Conservation (phyloP, 2,113 vertebrate species). For the Macquaria ambigua region DNA sequence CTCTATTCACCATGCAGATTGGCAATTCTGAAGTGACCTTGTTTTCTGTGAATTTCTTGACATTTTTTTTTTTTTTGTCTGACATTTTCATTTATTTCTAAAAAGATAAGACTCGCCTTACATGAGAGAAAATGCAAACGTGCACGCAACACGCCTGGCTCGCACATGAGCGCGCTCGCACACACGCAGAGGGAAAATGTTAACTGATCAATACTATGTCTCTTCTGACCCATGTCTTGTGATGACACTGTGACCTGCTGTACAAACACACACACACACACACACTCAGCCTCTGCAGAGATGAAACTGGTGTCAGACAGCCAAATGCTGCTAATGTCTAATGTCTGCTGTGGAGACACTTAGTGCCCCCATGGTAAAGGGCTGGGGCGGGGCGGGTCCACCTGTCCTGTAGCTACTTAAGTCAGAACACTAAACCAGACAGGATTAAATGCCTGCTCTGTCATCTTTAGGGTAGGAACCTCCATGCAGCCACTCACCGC, state of each 20-base stretch:
- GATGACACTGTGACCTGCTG: conserved; percentile 72
- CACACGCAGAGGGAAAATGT: conserved; percentile 87
- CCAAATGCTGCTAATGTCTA: conserved; percentile 89
- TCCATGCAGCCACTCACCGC: conserved; percentile 59
- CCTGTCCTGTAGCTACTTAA: conserved; percentile 92
- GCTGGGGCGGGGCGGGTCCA: conserved; percentile 88
- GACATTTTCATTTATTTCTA: conserved; percentile 94
- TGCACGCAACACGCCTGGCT: background rate
- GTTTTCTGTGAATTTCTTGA: conserved; percentile 88
- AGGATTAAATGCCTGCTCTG: conserved; percentile 86
- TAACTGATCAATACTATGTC: conserved; percentile 97
- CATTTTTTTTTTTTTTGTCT: conserved; percentile 94
- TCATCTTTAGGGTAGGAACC: conserved; percentile 70
- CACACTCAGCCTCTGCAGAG: conserved; percentile 82
- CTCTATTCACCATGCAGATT: conserved; percentile 71
- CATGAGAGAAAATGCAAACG: conserved; percentile 28
- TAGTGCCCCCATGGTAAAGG: conserved; percentile 82
- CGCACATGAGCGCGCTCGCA: background rate
- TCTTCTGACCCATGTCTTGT: conserved; percentile 86
- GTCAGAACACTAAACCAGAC: conserved; percentile 88
- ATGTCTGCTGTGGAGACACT: conserved; percentile 90
- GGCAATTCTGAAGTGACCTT: conserved; percentile 87
- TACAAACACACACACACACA: conserved; percentile 61
- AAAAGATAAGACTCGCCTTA: conserved; percentile 49
- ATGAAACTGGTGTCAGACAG: conserved; percentile 95